A percentile compares a stretch with the other conserved stretches of the same genome.
These are phyloP conservation scores for Hirtodrosophila cameraria DNA, from an alignment of 2,888 invertebrate species.

Conservation along the genomic window DNA sequence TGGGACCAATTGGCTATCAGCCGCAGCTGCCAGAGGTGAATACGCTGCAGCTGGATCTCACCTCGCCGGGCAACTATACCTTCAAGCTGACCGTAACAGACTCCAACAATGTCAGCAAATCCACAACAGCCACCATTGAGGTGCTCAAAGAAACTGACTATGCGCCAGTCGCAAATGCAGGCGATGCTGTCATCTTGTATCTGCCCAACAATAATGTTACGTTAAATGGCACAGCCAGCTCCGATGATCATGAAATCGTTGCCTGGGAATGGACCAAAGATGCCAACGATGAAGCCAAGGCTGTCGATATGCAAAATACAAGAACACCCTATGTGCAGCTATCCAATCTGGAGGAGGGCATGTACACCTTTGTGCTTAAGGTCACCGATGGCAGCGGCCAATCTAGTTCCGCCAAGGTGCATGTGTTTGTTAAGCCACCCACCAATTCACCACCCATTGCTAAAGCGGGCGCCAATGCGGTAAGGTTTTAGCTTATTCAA, in stretches of 20 bases:
- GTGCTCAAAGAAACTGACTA: slow-evolving; percentile 96
- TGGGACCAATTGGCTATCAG: slow-evolving; percentile 94
- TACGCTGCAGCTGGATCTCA: slow-evolving; percentile 93
- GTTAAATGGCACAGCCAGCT: slow-evolving; percentile 94
- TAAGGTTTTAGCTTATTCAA: slow-evolving; percentile 42
- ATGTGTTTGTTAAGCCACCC: slow-evolving; percentile 96
- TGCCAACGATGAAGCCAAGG: slow-evolving; percentile 93
- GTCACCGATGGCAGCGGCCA: slow-evolving; percentile 97
- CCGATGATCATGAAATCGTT: slow-evolving; percentile 96
- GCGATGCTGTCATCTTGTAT: slow-evolving; percentile 94
- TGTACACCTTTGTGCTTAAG: slow-evolving; percentile 96
- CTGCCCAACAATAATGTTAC: slow-evolving; percentile 94
- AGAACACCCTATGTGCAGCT: slow-evolving; percentile 94
- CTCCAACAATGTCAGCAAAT: slow-evolving; percentile 93
- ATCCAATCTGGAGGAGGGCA: slow-evolving; percentile 95
- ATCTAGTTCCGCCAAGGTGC: slow-evolving; percentile 93
- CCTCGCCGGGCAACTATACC: slow-evolving; percentile 94
- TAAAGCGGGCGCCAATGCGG: slow-evolving; percentile 86
- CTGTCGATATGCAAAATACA: slow-evolving; percentile 98
- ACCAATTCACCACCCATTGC: slow-evolving; percentile 93
- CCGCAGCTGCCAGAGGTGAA: slow-evolving; percentile 91
- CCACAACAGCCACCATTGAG: slow-evolving; percentile 93
- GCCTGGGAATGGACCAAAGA: slow-evolving; percentile 98
- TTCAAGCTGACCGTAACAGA: slow-evolving; percentile 96
- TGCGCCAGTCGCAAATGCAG: slow-evolving; percentile 97